Evolutionary conservation across 2,797 vertebrate genomes (phyloP).

Genomic region (Rhinogobio ventralis): DNA sequence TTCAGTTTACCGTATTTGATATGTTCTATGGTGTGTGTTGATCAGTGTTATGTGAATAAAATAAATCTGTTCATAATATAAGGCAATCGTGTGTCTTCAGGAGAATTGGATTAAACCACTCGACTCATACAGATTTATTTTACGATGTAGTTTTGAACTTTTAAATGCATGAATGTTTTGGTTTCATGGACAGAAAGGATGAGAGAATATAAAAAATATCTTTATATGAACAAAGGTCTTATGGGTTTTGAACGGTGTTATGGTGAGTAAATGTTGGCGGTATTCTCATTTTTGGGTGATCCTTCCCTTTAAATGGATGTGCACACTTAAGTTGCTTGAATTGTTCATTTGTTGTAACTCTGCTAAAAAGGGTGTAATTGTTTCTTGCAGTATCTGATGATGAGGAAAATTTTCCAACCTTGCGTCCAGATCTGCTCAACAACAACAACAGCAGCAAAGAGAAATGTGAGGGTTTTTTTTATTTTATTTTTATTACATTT

Average conservation of each 20-base stretch:
- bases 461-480: slow-evolving; percentile 82
- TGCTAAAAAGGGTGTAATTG: background rate
- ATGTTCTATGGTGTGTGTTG: too few relatives aligned
- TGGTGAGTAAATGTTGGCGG: background rate
- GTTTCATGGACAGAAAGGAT: background rate
- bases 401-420: slow-evolving; percentile 89
- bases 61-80: background rate
- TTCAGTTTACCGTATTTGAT: too few relatives aligned
- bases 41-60: too few relatives aligned
- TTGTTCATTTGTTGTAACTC: background rate
- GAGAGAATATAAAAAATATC: background rate
- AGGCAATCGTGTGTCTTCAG: background rate
- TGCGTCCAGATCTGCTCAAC: slow-evolving; percentile 87
- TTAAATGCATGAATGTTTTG: background rate
- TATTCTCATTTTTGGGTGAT: background rate
- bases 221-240: background rate
- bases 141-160: background rate
- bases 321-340: background rate
- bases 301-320: background rate
- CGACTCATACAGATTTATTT: background rate
- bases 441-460: slow-evolving; percentile 93
- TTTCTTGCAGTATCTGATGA: slow-evolving; percentile 84
- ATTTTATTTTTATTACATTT: background rate
- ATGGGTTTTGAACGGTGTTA: background rate
- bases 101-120: background rate